Percentiles rank a stretch among this genome's conserved stretches.
phyloP scores from a whole-genome alignment of 2,113 vertebrate genomes.

The Dicrurus megarhynchus region DNA sequence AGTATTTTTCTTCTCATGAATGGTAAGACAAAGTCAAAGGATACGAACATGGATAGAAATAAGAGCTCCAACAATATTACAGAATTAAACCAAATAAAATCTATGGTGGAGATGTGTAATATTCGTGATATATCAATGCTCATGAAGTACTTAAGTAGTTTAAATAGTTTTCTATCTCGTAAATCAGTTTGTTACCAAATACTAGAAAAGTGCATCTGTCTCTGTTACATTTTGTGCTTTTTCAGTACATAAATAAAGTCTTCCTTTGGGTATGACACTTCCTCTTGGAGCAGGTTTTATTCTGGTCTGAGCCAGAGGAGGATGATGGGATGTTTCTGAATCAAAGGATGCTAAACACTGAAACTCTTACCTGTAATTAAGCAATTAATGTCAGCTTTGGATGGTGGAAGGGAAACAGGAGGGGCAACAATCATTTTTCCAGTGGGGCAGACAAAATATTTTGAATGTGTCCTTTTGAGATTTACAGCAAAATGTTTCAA shows the following conservation, averaged over 20 bases:
- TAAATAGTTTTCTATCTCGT: not conserved
- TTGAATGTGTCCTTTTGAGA: not conserved
- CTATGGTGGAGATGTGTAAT: not conserved
- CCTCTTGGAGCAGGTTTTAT: not conserved
- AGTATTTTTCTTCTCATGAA: not conserved
- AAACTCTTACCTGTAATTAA: not conserved
- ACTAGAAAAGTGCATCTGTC: not conserved
- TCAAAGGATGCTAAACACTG: not conserved
- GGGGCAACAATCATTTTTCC: not conserved
- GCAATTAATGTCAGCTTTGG: not conserved
- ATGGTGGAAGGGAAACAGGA: not conserved
- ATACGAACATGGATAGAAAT: not conserved
- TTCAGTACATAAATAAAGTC: not conserved
- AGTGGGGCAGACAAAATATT: not conserved
- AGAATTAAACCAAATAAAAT: not conserved
- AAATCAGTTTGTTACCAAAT: not conserved
- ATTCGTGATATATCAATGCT: not conserved
- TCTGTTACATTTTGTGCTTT: not conserved
- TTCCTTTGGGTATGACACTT: not conserved
- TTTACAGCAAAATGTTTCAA: not conserved
- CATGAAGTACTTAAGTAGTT: not conserved
- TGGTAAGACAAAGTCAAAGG: not conserved
- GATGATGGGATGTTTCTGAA: not conserved
- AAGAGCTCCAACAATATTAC: not conserved
- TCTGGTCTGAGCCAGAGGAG: not conserved